Conservation (phyloP, 1,140 invertebrate genomes). For the Mizuhopecten yessoensis region DNA sequence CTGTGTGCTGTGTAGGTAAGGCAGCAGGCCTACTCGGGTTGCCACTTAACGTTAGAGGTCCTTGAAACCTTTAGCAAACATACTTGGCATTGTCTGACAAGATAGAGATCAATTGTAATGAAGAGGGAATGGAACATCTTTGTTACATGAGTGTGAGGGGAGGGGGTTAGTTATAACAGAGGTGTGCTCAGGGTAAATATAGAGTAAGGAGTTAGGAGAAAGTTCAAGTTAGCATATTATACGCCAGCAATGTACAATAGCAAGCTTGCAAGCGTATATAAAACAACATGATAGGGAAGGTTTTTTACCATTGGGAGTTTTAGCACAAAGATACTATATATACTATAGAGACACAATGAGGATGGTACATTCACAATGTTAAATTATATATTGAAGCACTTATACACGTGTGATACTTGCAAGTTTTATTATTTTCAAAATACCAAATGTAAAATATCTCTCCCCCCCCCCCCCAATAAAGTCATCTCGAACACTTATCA, state of each 20-base stretch:
- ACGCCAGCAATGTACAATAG: not conserved
- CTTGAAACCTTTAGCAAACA: not conserved
- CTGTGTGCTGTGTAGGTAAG: not conserved
- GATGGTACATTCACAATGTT: too few species aligned
- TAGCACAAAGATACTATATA: too few species aligned
- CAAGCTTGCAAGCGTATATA: too few species aligned
- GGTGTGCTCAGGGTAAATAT: not conserved
- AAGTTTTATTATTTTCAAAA: too few species aligned
- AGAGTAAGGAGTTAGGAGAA: not conserved
- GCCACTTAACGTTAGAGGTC: not conserved
- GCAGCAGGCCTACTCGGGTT: not conserved
- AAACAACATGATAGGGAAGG: too few species aligned
- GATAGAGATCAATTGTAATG: constrained; percentile 22
- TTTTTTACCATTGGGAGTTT: too few species aligned
- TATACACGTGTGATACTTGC: too few species aligned
- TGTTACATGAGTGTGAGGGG: not conserved
- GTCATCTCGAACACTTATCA: not conserved
- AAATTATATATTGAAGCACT: too few species aligned
- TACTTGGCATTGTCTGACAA: constrained; percentile 18
- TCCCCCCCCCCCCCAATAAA: too few species aligned
- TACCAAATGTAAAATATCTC: too few species aligned
- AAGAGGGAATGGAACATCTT: not conserved
- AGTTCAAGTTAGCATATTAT: too few species aligned
- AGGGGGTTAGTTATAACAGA: not conserved
- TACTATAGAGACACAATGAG: too few species aligned